These are phyloP conservation scores for Coremacera marginata DNA, from an alignment of 2,888 invertebrate genomes.

Conservation along the genomic window DNA sequence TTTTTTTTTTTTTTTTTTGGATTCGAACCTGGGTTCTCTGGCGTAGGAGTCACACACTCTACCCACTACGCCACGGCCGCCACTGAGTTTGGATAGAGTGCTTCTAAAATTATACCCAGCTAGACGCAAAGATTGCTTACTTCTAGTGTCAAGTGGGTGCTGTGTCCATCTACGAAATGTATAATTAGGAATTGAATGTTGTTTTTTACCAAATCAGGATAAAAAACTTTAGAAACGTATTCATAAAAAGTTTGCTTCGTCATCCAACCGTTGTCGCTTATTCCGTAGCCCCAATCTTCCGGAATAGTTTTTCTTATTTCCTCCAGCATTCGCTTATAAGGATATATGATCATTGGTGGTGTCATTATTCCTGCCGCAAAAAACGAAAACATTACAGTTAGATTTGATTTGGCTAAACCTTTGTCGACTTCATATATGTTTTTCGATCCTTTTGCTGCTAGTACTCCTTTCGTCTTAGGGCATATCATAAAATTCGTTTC, in stretches of 20 bases:
- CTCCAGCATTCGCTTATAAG: slow-evolving; percentile 14
- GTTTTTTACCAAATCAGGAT: background rate
- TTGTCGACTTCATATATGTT: slow-evolving; percentile 25
- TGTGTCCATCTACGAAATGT: background rate
- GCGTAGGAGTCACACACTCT: no score
- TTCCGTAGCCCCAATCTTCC: background rate
- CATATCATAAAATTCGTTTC: slow-evolving; percentile 28
- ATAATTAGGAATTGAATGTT: no score
- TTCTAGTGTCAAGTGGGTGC: background rate
- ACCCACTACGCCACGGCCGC: no score
- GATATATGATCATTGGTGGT: slow-evolving; percentile 17
- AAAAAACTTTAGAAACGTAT: background rate
- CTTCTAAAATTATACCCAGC: no score
- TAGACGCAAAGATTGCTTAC: no score
- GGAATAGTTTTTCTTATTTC: slow-evolving; percentile 30
- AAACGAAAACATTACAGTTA: slow-evolving; percentile 21
- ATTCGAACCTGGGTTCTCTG: no score
- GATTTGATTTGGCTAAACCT: slow-evolving; percentile 17
- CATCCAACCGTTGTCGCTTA: slow-evolving; percentile 34
- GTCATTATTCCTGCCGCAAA: background rate
- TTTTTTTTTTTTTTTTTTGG: no score
- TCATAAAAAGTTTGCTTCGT: no score
- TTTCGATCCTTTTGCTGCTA: slow-evolving; percentile 30
- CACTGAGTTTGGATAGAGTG: no score
- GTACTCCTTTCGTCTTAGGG: slow-evolving; percentile 18